Evolutionary conservation across 2,797 vertebrate species (phyloP).

Genomic region (Neopelma chrysocephalum): DNA sequence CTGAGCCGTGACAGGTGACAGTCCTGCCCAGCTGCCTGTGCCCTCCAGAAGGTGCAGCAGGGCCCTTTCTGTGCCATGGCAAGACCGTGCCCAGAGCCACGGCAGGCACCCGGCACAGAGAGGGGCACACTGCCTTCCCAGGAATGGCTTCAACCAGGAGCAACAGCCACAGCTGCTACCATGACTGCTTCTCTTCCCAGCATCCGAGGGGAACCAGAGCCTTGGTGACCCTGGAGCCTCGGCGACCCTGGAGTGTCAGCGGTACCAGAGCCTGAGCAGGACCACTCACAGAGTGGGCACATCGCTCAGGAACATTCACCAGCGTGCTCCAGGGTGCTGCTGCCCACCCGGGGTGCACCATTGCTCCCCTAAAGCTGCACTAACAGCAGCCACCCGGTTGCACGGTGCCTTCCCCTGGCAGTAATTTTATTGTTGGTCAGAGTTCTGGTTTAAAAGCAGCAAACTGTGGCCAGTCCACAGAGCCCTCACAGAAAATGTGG

Average conservation of each 20-base stretch:
- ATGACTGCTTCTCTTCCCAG: accelerated
- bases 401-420: not conserved
- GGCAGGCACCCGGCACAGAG: not conserved
- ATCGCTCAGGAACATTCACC: not conserved
- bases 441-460: not conserved
- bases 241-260: not conserved
- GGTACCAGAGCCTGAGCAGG: not conserved
- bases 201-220: not conserved
- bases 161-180: not conserved
- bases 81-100: accelerated
- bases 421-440: not conserved
- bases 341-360: not conserved
- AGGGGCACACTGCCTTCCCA: accelerated
- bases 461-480: not conserved
- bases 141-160: not conserved
- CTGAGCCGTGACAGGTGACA: accelerated
- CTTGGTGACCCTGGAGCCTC: not conserved
- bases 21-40: not conserved
- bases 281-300: accelerated
- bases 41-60: accelerated
- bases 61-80: not conserved
- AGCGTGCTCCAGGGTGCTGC: not conserved
- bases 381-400: not conserved
- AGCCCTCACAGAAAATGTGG: not conserved
- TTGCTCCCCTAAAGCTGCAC: not conserved